phyloP scores from a whole-genome alignment of 2,113 vertebrate species.

The Nesogale talazaci region DNA sequence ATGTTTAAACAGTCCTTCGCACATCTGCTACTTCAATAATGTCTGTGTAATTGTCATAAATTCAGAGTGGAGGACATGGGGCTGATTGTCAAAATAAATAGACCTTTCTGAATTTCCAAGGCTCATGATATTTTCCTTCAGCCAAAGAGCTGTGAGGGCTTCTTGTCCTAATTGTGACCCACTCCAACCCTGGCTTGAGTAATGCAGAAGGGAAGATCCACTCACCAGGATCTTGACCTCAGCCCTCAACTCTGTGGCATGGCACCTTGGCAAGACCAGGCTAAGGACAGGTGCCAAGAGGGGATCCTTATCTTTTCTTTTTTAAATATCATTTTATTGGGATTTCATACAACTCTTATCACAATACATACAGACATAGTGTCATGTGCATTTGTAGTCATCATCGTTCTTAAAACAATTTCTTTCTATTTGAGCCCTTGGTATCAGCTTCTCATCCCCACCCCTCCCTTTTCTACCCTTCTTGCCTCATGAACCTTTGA shows the following conservation, averaged over 20 bases:
- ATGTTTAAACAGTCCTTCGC: constrained; percentile 46
- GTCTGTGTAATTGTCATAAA: constrained; percentile 59
- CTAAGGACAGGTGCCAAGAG: neutral
- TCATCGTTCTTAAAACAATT: no score
- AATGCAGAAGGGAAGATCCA: neutral
- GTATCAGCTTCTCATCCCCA: no score
- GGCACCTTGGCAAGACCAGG: neutral
- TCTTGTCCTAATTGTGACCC: neutral
- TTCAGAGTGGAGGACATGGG: constrained; percentile 18
- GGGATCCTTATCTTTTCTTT: neutral
- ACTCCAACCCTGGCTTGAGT: neutral
- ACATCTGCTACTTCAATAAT: constrained; percentile 64
- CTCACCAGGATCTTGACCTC: neutral
- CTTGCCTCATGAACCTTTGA: no score
- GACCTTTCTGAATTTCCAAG: constrained; percentile 21
- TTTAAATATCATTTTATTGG: no score
- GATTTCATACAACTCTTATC: no score
- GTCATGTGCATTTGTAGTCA: no score
- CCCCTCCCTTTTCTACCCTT: no score
- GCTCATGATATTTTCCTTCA: constrained; percentile 45
- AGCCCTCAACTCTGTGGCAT: neutral
- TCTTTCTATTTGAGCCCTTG: no score
- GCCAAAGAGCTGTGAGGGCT: neutral
- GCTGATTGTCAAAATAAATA: constrained; percentile 68
- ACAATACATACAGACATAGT: no score